Base-by-base conservation (phyloP, 1,140 invertebrate species). In the Magallana angulata region DNA sequence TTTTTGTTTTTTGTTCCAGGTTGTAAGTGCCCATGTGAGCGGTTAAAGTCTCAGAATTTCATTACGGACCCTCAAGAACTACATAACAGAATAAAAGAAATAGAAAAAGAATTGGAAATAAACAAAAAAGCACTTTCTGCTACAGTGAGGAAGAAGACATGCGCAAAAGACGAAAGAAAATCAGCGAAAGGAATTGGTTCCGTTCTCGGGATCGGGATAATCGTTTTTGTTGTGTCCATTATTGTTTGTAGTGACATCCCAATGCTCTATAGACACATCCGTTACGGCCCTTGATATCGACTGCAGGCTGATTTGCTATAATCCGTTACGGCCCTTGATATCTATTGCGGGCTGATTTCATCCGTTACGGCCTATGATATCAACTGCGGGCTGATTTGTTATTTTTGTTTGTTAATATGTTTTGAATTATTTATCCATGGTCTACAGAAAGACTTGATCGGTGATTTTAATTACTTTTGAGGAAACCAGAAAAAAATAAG, bases 161-260 rank as follows among this genome's bases (percentile, higher is more conserved):
- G 64, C 30, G 64, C 64, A n/a, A 71, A 71, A 24, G 64, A 71
- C 18, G 64, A 71, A 11, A 71, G 64, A 24, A 18, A 18, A 24
- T 71, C 64, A 24, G 18, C 18, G 11, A 71, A 7, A 24, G 11
- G 64, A 1, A 7, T 71, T 8, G 64, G 64, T 9, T 71, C 64
- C 18, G 18, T 71, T 30, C 11, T 71, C 11, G 64, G 64, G 9
- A 24, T 71, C 11, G 64, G 64, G 11, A 18, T 71, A 24, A 71
- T 71, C 18, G 11, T 11, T 6, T 71, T 24, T 24, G 11, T 71
- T 3, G 7, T 71, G 18, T 11, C 24, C 7, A 30, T 24, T 11
- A 71, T 71, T 71, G 18, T 24, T 71, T 71, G 64, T 71, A 71
- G 64, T 71, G 64, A 71, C 64, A 8, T 71, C 18, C 64, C 64